Evolutionary conservation across 2,888 invertebrate species (phyloP), one percentile per base, ranked within the genome.

Genomic region (Molanna angustata): DNA sequence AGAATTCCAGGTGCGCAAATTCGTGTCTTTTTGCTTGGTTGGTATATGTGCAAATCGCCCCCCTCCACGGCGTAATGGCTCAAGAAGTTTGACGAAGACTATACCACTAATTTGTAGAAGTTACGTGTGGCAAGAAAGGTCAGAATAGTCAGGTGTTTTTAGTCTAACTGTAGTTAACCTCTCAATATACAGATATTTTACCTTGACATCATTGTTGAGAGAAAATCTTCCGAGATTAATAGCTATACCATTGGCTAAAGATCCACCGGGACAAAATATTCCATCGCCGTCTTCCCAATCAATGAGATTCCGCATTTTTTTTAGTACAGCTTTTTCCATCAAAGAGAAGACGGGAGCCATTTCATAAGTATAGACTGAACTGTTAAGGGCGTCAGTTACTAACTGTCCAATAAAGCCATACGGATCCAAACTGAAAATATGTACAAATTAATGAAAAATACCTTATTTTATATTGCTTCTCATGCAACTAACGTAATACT

Each of bases 221-320:
- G 68, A 64, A 62, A 70, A 79, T 60, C 82, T 65, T 2, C 80
- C 80, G 45, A 80, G 62, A 61, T 79, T 78, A 35, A 81, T 72
- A 4, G 77, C 80, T 2, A 63, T 68, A 57, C 80, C 79, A 65
- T 82, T 82, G n/a, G 75, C 73, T 57, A 78, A 71, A 0, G 80
- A 79, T 1, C 82, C 82, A 21, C 82, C 80, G 1, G 80, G 80
- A 60, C 76, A 77, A 63, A 80, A 79, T 40, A 80, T 68, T 3
- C 79, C 78, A 57, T 78, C 77, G 2, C 70, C 72, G 64, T 67
- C 67, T 48, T 67, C 62, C 14, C 68, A 67, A 2, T 76, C 78
- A 51, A 78, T 68, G 66, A 79, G 69, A 40, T 66, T 64, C 49
- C 76, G 68, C 64, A 80, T 69, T 62, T 72, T 73, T 45, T 67